These are phyloP conservation scores for Odiellus spinosus DNA, from an alignment of 2,888 invertebrate species.

Conservation along the genomic window DNA sequence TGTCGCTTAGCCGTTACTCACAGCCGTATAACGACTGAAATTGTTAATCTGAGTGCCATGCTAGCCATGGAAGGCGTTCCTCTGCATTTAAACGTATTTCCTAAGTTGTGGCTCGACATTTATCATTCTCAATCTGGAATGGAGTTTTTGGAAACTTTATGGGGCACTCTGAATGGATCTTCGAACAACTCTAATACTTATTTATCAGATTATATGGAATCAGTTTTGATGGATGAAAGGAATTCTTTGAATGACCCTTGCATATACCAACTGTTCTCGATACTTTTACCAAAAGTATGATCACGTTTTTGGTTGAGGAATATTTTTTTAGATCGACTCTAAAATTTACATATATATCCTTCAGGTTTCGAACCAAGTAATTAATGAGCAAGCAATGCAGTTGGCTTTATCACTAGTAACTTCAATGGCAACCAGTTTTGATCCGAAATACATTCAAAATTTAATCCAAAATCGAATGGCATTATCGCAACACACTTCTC, in stretches of 20 bases:
- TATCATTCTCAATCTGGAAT: constrained; percentile 60
- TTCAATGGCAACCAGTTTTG: constrained; percentile 13
- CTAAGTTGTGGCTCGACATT: constrained; percentile 81
- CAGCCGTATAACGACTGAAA: constrained; percentile 65
- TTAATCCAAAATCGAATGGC: constrained; percentile 17
- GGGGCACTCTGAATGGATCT: constrained; percentile 40
- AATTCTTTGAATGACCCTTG: constrained; percentile 64
- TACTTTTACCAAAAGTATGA: constrained; percentile 71
- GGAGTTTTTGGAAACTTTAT: constrained; percentile 62
- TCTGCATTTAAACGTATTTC: constrained; percentile 70
- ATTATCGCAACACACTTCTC: constrained; percentile 3
- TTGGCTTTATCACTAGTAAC: constrained; percentile 15
- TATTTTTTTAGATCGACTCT: not conserved
- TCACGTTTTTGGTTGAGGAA: not conserved
- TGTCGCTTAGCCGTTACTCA: constrained; percentile 77
- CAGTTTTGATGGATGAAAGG: constrained; percentile 72
- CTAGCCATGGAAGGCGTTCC: constrained; percentile 80
- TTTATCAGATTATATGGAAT: constrained; percentile 75
- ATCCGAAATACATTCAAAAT: constrained; percentile 13
- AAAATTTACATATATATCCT: not conserved
- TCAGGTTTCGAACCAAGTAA: constrained; percentile 43
- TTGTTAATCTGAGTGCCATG: constrained; percentile 71
- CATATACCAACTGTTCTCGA: constrained; percentile 71
- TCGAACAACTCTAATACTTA: constrained; percentile 36
- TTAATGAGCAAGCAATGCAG: constrained; percentile 36